phyloP scores from a whole-genome alignment of 2,888 invertebrate species.

The Tryphoninae sp. region DNA sequence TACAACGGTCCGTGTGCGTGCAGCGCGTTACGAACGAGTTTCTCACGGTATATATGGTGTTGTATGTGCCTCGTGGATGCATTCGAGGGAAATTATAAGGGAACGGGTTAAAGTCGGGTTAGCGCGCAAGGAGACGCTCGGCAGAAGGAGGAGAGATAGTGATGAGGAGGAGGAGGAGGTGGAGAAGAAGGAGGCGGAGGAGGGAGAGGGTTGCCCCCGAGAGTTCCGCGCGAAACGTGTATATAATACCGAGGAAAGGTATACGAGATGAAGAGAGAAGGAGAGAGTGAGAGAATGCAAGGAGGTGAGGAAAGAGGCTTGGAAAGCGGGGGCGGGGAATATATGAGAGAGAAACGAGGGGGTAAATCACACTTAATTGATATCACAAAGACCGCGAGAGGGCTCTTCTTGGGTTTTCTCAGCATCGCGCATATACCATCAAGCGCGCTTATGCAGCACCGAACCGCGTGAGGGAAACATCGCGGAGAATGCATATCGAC shows the following conservation, averaged over 20 bases:
- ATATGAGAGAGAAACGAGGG: conserved; percentile 52
- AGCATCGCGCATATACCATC: conserved; percentile 68
- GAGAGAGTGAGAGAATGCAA: conserved; percentile 17
- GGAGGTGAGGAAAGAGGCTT: conserved; percentile 56
- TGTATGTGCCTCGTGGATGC: conserved; percentile 68
- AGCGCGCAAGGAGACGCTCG: conserved; percentile 65
- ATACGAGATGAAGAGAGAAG: not conserved
- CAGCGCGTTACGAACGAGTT: conserved; percentile 77
- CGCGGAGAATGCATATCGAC: conserved; percentile 28
- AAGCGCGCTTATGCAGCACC: conserved; percentile 21
- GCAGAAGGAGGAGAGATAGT: conserved; percentile 49
- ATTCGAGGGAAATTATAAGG: conserved; percentile 79
- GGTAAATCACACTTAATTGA: conserved; percentile 79
- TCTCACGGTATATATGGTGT: conserved; percentile 76
- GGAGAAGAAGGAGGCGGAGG: conserved; percentile 40
- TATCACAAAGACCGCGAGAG: conserved; percentile 75
- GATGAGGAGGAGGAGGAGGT: conserved; percentile 41
- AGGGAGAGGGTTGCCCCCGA: conserved; percentile 50
- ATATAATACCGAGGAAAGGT: conserved; percentile 28
- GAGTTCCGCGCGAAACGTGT: not conserved
- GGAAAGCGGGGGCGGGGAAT: conserved; percentile 46
- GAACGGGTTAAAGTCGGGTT: conserved; percentile 77
- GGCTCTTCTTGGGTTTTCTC: conserved; percentile 68
- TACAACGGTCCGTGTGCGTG: conserved; percentile 69
- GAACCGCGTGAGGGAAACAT: conserved; percentile 33